Evolutionary conservation across 1,140 invertebrate species (phyloP).

Genomic region (Glomeris maerens): DNA sequence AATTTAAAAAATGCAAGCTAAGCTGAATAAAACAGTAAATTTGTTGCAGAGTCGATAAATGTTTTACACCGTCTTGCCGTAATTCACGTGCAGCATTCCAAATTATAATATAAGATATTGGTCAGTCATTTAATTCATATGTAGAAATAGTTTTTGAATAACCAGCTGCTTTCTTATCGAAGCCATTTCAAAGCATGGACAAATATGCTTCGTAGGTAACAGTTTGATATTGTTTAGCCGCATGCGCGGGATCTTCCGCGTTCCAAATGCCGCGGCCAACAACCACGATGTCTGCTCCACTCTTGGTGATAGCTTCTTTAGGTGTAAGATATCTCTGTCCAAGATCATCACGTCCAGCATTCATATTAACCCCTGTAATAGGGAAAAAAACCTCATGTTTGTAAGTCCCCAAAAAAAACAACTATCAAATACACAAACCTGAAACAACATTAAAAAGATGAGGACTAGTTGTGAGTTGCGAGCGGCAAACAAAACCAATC

Average conservation of each 20-base stretch:
- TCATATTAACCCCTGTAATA: constrained; percentile 18
- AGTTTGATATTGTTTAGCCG: constrained; percentile 54
- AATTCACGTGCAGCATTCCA: too few relatives aligned
- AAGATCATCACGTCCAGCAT: constrained; percentile 30
- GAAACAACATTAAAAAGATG: constrained; percentile 36
- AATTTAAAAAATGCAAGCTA: too few relatives aligned
- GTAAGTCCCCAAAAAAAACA: not conserved
- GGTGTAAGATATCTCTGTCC: constrained; percentile 74
- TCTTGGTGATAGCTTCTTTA: constrained; percentile 54
- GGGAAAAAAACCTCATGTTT: not conserved
- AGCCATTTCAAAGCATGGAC: not conserved
- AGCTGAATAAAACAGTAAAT: too few relatives aligned
- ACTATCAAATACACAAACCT: constrained; percentile 27
- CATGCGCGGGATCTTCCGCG: constrained; percentile 43
- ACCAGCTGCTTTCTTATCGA: too few relatives aligned
- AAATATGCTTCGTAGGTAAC: constrained; percentile 60
- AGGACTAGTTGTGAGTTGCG: constrained; percentile 33
- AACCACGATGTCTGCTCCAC: constrained; percentile 79
- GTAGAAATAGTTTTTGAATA: too few relatives aligned
- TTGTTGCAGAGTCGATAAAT: too few relatives aligned
- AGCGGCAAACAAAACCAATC: constrained; percentile 76
- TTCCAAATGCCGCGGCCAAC: constrained; percentile 79
- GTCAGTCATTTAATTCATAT: too few relatives aligned
- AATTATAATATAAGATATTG: too few relatives aligned
- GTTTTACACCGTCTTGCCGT: too few relatives aligned